Evolutionary conservation across 2,113 vertebrate genomes (phyloP), one percentile per base, ranked within the genome.

Genomic region (Chaetorhynchus papuensis): DNA sequence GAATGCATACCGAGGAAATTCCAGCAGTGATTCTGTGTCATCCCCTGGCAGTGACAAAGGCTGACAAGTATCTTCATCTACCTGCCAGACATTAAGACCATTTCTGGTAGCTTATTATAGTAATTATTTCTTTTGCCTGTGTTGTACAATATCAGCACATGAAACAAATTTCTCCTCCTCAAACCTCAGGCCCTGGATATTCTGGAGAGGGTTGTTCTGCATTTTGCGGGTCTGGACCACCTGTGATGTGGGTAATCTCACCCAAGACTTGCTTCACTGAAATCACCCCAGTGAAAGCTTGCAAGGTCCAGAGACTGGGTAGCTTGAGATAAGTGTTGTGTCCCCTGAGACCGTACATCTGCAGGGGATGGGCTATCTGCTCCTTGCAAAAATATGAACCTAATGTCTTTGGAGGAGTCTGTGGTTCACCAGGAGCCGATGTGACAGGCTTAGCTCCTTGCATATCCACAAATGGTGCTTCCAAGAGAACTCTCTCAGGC

Each of bases 311-410:
- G 22, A 13, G 47, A 41, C 17, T 26, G 11, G 3, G 6, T 30
- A 82, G 5, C 30, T 47, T 26, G 30, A 41, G 35, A 31, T 27
- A 50, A 50, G 44, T 50, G 26, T 61, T 5, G 13, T 26, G 45
- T 69, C 3, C 4, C 8, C 54, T 24, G 39, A 66, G 47, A 31
- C 6, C 0, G 0, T 31, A 28, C 16, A 74, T 80, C 47, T 21
- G 4, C 44, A 66, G 21, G 4, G 33, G 13, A 50, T 33, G n/a
- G 20, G 13, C 27, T 63, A 30, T 10, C 10, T 0, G 1, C 4
- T 81, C 27, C 44, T 81, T 44, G 35, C 5, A 52, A 85, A 59
- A 84, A 72, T 41, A 16, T 89, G 9, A 19, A 4, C 23, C 13
- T 30, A 18, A 5, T 16, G 13, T 52, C 27, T 66, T 42, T 9